A percentile compares a stretch with the other conserved stretches of the same genome.
These are phyloP conservation scores for Arge pagana DNA, from an alignment of 2,888 invertebrate genomes.

Conservation along the genomic window DNA sequence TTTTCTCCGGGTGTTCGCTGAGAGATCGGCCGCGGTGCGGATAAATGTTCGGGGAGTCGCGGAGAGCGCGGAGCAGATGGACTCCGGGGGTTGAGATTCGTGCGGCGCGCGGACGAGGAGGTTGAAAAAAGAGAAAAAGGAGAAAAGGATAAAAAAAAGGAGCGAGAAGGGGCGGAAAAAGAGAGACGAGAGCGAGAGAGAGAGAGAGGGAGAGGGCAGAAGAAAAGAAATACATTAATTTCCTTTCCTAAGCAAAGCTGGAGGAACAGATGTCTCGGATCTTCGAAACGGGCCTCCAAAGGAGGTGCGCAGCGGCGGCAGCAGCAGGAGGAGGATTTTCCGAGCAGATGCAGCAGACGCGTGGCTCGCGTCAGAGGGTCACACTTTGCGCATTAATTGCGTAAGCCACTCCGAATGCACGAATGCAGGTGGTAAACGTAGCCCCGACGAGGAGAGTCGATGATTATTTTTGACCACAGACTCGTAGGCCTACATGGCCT, in stretches of 20 bases:
- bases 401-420: background rate
- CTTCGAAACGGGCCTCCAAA: background rate
- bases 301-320: background rate
- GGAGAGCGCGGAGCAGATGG: no score
- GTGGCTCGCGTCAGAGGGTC: constrained; percentile 13
- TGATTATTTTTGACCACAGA: no score
- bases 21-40: no score
- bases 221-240: background rate
- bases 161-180: background rate
- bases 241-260: background rate
- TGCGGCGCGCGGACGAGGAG: no score
- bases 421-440: background rate
- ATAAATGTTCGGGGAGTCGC: no score
- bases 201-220: background rate
- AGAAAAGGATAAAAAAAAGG: background rate
- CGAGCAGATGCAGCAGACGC: constrained; percentile 15
- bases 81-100: no score
- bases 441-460: no score
- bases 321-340: background rate
- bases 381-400: constrained; percentile 8
- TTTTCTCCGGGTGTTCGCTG: no score
- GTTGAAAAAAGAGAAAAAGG: background rate
- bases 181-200: background rate
- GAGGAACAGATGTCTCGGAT: background rate
- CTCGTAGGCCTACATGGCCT: no score